Base-by-base conservation (phyloP, 2,888 invertebrate species). In the Apamea epomidion region DNA sequence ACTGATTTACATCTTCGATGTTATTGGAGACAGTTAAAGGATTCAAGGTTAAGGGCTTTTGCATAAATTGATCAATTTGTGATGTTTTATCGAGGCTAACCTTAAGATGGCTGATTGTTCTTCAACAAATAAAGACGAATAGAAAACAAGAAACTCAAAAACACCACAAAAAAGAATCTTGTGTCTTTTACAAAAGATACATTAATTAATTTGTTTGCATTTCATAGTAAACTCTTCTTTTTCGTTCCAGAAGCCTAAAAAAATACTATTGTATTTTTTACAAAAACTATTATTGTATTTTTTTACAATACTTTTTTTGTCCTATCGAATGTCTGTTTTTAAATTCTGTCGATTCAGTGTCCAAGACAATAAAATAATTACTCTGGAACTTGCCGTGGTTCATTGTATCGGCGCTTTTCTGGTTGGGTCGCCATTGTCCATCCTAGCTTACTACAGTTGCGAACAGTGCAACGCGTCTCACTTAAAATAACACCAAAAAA, bases 1-100 rank as follows among this genome's bases (percentile, higher is more conserved):
- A 88, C 91, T 91, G 91, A 93, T 94, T 89, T 88, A 86, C 87
- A 82, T 86, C 78, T 74, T 25, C 29, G 25, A 8, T 51, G 18
- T 80, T 60, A 58, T 67, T 80, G 58, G 29, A 65, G 54, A 42
- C 18, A 16, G 16, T 51, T 67, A n/a, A 48, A 42, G 37, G 45
- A 8, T 74, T 81, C 69, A 81, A 81, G 62, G 81, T 45, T n/a
- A 60, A 42, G 6, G 0, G 6, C n/a, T 82, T 37, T 45, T 71
- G 37, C 8, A 64, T 60, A 37, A 48, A 70, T 81, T 32, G 48
- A 81, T 70, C 25, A n/a, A 76, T 65, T 71, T n/a, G 65, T 60
- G 14, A 45, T 16, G 37, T 4, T n/a, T 45, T 10, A 12, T 14
- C 58, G 37, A 74, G n/a, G n/a, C 12, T 21, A 32, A 6, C 1